A percentile compares a stretch with the other conserved stretches of the same genome.
These are phyloP conservation scores for Tricholauxania praeusta DNA, from an alignment of 2,888 invertebrate species.

Conservation along the genomic window DNA sequence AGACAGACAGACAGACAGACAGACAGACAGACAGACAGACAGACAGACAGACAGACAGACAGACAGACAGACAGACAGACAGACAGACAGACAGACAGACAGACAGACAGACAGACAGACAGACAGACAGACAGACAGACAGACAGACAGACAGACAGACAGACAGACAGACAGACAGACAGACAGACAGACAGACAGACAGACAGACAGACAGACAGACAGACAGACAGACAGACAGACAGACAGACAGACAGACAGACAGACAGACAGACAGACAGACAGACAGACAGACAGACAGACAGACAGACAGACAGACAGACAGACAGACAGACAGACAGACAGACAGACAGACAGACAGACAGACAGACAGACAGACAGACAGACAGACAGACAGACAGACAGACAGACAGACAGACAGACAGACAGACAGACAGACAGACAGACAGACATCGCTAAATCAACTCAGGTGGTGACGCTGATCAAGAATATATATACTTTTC, in stretches of 20 bases:
- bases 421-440: not conserved
- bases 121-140: not conserved
- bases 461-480: too few species aligned
- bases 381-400: not conserved
- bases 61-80: too few species aligned
- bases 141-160: not conserved
- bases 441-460: not conserved
- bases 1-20: not conserved
- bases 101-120: constrained; percentile 5
- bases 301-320: not conserved
- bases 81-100: too few species aligned
- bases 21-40: too few species aligned
- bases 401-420: not conserved
- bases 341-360: not conserved
- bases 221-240: not conserved
- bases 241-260: constrained; percentile 2
- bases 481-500: too few species aligned
- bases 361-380: not conserved
- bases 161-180: not conserved
- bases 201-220: not conserved
- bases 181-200: not conserved
- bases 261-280: not conserved
- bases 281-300: not conserved
- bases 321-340: constrained; percentile 2
- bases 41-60: too few species aligned